Percentiles rank a stretch among this genome's conserved stretches.
Conservation (phyloP, 2,113 vertebrate species). For the Corythoichthys haematopterus region DNA sequence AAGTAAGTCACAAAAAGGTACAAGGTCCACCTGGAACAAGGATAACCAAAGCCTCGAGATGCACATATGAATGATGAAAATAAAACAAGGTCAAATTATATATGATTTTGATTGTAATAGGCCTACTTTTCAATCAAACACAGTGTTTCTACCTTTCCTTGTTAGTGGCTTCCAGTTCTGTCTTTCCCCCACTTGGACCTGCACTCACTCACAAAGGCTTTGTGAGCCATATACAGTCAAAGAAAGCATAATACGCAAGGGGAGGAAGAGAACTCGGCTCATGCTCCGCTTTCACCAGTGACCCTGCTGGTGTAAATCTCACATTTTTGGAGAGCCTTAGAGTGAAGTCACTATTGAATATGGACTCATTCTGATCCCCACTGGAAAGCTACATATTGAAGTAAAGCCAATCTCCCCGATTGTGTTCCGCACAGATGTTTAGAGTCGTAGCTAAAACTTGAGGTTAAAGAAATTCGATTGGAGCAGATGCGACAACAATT, state of each 20-base stretch:
- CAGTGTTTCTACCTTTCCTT: constrained; percentile 9
- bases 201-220: constrained; percentile 21
- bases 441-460: constrained; percentile 8
- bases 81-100: background rate
- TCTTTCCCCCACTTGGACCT: constrained; percentile 40
- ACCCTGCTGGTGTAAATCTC: constrained; percentile 57
- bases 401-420: constrained; percentile 14
- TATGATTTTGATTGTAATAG: background rate
- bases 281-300: constrained; percentile 51
- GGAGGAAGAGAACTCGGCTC: constrained; percentile 47
- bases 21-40: no score
- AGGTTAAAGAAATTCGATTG: constrained; percentile 21
- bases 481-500: constrained; percentile 9
- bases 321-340: constrained; percentile 22
- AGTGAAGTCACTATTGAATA: constrained; percentile 26
- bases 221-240: constrained; percentile 61
- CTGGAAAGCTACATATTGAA: constrained; percentile 27
- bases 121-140: constrained; percentile 17
- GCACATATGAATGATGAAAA: background rate
- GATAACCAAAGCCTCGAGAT: background rate
- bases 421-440: constrained; percentile 27
- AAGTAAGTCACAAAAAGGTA: no score
- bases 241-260: constrained; percentile 56
- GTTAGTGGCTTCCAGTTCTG: constrained; percentile 16
- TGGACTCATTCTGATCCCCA: constrained; percentile 17